Evolutionary conservation across 2,113 vertebrate genomes (phyloP), one percentile per base, ranked within the genome.

Genomic region (Acrocephalus arundinaceus): DNA sequence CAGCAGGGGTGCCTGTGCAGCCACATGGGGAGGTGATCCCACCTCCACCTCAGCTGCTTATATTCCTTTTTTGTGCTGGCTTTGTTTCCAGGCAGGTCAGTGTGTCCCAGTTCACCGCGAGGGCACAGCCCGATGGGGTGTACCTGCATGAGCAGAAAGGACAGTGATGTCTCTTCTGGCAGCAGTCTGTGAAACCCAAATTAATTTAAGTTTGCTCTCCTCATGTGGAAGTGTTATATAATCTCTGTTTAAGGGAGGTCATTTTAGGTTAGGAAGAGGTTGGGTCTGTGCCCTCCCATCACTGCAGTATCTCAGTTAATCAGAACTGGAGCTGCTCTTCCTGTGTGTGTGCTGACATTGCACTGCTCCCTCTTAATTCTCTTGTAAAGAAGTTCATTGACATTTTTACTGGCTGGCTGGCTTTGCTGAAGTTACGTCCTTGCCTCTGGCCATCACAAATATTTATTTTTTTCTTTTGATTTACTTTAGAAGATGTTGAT

Each of bases 321-420:
- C 48, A 49, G 41, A 59, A 5, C 63, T 62, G 31, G 71, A 89
- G 57, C 61, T 74, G 65, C 68, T 91, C 76, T 70, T 49, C 22
- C 72, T 66, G 7, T 7, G 30, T 7, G 30, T 46, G 63, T 68
- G 79, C 45, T 45, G 87, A 51, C 62, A 31, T 30, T 76, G 74
- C 43, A 22, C 76, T 0, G 6, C 68, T 94, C 45, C 73, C 33
- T 75, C 77, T 65, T 89, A 28, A 87, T 94, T 96, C 83, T 90
- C 65, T 84, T 75, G n/a, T 51, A 62, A 86, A 81, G 77, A 93
- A 93, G 90, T 95, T 95, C 95, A 93, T 75, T 95, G 96, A 94
- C 88, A 91, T 92, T 97, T 96, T 96, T 96, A 65, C 89, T 89
- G 92, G 79, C 80, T 85, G 28, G 18, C 63, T 94, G 87, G 35